A percentile compares a stretch with the other conserved stretches of the same genome.
These are phyloP conservation scores for Pseudachorutes palmiensis DNA, from an alignment of 1,140 invertebrate species.

Conservation along the genomic window DNA sequence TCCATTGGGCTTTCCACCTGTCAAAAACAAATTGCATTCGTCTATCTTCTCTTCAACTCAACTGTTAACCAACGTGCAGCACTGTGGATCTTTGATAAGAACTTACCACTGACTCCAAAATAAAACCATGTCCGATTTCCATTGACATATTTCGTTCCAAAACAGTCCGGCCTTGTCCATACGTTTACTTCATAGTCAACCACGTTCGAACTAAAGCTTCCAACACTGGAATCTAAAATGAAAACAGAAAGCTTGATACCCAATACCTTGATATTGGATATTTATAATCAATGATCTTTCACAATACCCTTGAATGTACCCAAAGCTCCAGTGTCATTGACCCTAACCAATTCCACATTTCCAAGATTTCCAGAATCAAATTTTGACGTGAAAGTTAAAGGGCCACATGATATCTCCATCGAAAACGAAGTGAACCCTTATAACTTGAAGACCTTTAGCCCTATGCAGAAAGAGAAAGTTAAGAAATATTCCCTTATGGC, in stretches of 20 bases:
- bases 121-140: conserved; percentile 89
- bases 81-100: conserved; percentile 34
- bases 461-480: too few species aligned
- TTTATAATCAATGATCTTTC: neutral
- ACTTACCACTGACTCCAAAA: conserved; percentile 64
- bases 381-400: neutral
- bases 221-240: neutral
- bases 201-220: neutral
- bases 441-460: neutral
- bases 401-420: neutral
- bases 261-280: neutral
- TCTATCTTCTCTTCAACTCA: neutral
- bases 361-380: conserved; percentile 8
- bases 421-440: conserved; percentile 3
- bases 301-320: neutral
- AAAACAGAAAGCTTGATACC: neutral
- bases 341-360: neutral
- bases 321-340: neutral
- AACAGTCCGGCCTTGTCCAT: conserved; percentile 83
- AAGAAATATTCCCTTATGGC: too few species aligned
- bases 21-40: conserved; percentile 26
- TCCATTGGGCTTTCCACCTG: conserved; percentile 49
- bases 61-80: too few species aligned
- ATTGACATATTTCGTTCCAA: conserved; percentile 79
- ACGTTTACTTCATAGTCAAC: conserved; percentile 74